These are phyloP conservation scores for Aplysina aerophoba DNA, from an alignment of 37 sponge, comb jelly and placozoan genomes.

Conservation along the genomic window DNA sequence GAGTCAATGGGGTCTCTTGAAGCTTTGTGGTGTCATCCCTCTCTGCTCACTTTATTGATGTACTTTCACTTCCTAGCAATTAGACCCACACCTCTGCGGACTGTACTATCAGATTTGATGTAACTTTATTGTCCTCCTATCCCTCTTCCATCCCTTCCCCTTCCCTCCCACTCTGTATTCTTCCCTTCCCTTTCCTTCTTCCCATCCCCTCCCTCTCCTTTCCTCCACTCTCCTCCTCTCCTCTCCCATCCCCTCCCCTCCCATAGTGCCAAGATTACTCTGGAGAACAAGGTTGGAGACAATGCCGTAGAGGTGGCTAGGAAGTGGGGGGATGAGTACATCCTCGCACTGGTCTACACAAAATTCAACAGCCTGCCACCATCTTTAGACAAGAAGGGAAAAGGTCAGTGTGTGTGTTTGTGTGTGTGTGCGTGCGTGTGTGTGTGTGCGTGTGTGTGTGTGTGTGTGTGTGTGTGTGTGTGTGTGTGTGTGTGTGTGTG, in stretches of 20 bases:
- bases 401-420: slow-evolving; percentile 42
- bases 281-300: slow-evolving; percentile 74
- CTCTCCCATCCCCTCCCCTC: not conserved
- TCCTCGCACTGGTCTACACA: slow-evolving; percentile 76
- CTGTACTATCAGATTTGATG: too few species aligned
- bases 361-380: slow-evolving; percentile 55
- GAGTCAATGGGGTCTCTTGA: too few species aligned
- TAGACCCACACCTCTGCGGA: too few species aligned
- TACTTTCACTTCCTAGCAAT: too few species aligned
- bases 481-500: slow-evolving; percentile 26
- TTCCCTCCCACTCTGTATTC: not conserved
- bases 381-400: slow-evolving; percentile 67
- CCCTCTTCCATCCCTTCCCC: not conserved
- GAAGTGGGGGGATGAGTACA: slow-evolving; percentile 84
- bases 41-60: too few species aligned
- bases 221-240: not conserved
- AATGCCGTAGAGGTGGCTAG: slow-evolving; percentile 82
- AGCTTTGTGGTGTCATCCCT: too few species aligned
- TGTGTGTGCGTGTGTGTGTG: slow-evolving; percentile 32
- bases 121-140: not conserved
- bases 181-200: not conserved
- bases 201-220: not conserved
- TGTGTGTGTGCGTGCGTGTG: slow-evolving; percentile 36
- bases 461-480: slow-evolving; percentile 16
- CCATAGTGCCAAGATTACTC: slow-evolving; percentile 66